phyloP scores from a whole-genome alignment of 2,888 invertebrate genomes.

The Thelaira solivaga region DNA sequence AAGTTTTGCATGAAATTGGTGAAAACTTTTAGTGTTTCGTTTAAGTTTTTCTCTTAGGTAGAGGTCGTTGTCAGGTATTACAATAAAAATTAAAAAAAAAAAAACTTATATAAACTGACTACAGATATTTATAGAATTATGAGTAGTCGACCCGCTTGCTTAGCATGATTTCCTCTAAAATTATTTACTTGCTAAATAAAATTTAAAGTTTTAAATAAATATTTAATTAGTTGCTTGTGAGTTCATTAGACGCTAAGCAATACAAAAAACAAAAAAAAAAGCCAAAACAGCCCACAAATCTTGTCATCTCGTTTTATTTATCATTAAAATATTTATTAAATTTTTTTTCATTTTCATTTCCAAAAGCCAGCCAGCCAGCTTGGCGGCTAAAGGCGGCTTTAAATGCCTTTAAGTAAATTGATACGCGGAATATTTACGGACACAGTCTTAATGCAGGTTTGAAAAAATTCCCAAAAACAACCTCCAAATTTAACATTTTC shows the following conservation, averaged over 20 bases:
- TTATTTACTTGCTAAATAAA: no score
- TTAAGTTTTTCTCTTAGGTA: no score
- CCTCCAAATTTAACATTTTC: slow-evolving; percentile 40
- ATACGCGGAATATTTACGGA: slow-evolving; percentile 30
- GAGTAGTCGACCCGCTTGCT: no score
- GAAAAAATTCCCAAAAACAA: slow-evolving; percentile 3
- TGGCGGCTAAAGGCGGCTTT: slow-evolving; percentile 57
- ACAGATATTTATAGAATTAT: no score
- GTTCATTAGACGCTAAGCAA: no score
- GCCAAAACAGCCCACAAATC: slow-evolving; percentile 23
- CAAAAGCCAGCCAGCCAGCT: slow-evolving; percentile 61
- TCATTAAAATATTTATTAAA: slow-evolving; percentile 31
- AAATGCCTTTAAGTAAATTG: slow-evolving; percentile 54
- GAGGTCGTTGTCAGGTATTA: no score
- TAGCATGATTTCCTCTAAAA: not conserved
- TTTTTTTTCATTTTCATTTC: slow-evolving; percentile 15
- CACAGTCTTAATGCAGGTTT: not conserved
- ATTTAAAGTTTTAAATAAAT: not conserved
- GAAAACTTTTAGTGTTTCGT: no score
- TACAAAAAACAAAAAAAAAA: no score
- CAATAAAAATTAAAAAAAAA: no score
- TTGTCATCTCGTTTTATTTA: slow-evolving; percentile 42
- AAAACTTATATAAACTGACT: no score
- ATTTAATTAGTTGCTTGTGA: not conserved
- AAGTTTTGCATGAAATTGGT: no score